A percentile compares a stretch with the other conserved stretches of the same genome.
Evolutionary conservation across 2,888 invertebrate species (phyloP).

Genomic region (Theretra japonica): DNA sequence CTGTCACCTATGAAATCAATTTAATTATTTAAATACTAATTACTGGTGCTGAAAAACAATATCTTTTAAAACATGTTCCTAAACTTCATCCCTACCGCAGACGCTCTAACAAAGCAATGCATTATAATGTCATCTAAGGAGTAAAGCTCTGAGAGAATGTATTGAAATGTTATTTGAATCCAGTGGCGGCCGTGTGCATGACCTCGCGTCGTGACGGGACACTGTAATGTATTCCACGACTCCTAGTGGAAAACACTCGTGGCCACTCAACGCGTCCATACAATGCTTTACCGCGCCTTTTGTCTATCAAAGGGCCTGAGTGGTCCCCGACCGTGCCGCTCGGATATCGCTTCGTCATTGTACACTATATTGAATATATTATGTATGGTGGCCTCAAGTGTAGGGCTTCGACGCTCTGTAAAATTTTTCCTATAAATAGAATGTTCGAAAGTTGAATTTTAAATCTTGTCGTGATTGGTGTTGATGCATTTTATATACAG

Average conservation of each 20-base stretch:
- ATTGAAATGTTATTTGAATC: conserved; percentile 12
- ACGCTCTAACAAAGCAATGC: not conserved
- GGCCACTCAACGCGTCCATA: conserved; percentile 16
- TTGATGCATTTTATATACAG: not conserved
- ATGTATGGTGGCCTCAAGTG: not conserved
- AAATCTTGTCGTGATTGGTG: not conserved
- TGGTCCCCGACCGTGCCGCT: conserved; percentile 11
- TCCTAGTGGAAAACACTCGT: conserved; percentile 22
- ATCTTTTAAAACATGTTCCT: not conserved
- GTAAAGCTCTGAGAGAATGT: conserved; percentile 12
- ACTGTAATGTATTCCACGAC: conserved; percentile 23
- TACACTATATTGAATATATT: conserved; percentile 1
- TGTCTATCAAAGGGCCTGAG: conserved; percentile 21
- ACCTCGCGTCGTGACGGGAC: conserved; percentile 24
- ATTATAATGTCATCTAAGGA: conserved; percentile 1
- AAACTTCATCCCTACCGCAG: not conserved
- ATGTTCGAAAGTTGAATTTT: not conserved
- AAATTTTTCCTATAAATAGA: conserved; percentile 5
- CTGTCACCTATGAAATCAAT: too few relatives aligned
- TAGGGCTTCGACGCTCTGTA: not conserved
- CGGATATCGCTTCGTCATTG: conserved; percentile 21
- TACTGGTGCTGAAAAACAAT: not conserved
- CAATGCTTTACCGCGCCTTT: conserved; percentile 16
- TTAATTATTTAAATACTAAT: too few relatives aligned
- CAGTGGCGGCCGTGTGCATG: conserved; percentile 10